These are phyloP conservation scores for Mya arenaria DNA, from an alignment of 1,140 invertebrate genomes.

Conservation along the genomic window DNA sequence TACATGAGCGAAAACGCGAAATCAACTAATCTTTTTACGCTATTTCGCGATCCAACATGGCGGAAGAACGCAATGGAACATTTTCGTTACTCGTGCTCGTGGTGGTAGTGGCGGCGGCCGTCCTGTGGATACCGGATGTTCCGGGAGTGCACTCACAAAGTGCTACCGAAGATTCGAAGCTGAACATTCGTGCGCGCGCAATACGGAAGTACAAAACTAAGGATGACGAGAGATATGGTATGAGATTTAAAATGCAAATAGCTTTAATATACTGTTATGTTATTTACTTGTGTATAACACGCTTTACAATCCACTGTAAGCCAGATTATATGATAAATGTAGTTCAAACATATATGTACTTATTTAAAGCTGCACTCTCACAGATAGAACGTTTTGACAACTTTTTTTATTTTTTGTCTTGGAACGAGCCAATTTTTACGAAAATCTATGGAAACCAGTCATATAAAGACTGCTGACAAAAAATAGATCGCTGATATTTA, in stretches of 20 bases:
- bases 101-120: neutral
- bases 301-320: neutral
- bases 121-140: neutral
- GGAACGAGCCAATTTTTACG: too few species aligned
- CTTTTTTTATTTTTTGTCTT: too few species aligned
- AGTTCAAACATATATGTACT: too few species aligned
- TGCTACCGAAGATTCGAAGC: neutral
- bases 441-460: too few species aligned
- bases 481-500: too few species aligned
- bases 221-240: neutral
- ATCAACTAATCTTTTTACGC: too few species aligned
- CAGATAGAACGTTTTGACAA: too few species aligned
- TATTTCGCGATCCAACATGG: neutral
- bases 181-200: neutral
- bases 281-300: neutral
- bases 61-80: neutral
- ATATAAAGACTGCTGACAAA: too few species aligned
- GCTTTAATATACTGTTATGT: neutral
- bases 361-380: too few species aligned
- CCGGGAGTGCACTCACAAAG: neutral
- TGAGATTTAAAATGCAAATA: neutral
- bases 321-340: neutral
- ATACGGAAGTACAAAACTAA: neutral
- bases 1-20: too few species aligned
- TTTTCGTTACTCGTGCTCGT: neutral